Conservation (phyloP, 2,113 vertebrate species). For the Piprites chloris region DNA sequence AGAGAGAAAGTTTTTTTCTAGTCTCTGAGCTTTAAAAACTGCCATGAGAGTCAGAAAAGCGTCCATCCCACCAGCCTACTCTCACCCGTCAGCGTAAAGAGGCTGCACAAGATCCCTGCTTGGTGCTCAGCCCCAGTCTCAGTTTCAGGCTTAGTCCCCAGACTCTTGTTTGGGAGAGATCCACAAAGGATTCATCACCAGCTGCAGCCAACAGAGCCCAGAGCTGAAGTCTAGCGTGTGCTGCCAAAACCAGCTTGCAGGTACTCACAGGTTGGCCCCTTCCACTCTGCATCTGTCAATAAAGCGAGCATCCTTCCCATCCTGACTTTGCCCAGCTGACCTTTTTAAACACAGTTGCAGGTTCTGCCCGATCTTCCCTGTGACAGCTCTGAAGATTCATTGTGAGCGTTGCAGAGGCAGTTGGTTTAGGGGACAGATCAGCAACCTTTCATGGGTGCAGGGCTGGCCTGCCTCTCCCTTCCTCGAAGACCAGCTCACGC, state of each 20-base stretch:
- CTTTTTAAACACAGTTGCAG: constrained; percentile 21
- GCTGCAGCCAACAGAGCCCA: neutral
- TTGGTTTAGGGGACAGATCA: neutral
- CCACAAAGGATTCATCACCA: neutral
- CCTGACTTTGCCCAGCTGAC: constrained; percentile 53
- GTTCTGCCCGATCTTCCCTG: neutral
- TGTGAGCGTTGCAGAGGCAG: neutral
- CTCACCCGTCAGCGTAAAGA: neutral
- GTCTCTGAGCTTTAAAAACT: neutral
- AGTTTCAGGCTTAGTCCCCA: neutral
- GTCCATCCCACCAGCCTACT: neutral
- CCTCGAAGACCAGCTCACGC: neutral
- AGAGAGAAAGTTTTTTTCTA: neutral
- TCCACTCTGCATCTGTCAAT: constrained; percentile 17
- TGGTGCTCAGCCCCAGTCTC: neutral
- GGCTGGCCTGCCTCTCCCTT: neutral
- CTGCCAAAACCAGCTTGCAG: neutral
- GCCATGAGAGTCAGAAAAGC: neutral
- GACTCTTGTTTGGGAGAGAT: neutral
- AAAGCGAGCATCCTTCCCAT: neutral
- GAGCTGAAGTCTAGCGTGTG: neutral
- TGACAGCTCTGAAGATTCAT: constrained; percentile 53
- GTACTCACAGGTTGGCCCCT: neutral
- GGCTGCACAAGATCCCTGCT: neutral
- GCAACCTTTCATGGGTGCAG: neutral